Conservation (phyloP, 2,888 invertebrate species). For the Deilephila elpenor region DNA sequence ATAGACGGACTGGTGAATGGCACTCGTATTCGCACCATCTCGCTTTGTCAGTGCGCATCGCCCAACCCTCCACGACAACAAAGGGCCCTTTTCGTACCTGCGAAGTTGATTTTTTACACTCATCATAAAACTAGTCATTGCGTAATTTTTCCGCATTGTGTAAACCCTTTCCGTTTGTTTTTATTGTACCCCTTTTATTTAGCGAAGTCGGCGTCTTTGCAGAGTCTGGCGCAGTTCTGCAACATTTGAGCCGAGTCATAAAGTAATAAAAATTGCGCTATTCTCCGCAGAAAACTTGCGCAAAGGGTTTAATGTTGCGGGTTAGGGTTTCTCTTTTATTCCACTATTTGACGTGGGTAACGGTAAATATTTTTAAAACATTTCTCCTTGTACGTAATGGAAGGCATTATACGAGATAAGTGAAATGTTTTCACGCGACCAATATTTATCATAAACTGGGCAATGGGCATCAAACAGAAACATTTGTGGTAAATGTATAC, state of each 20-base stretch:
- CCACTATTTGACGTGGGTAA: slow-evolving; percentile 62
- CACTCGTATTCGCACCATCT: slow-evolving; percentile 58
- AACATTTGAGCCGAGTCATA: slow-evolving; percentile 70
- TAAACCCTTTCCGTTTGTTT: slow-evolving; percentile 83
- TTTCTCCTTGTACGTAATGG: slow-evolving; percentile 67
- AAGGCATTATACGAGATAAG: slow-evolving; percentile 64
- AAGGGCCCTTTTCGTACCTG: slow-evolving; percentile 74
- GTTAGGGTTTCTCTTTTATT: slow-evolving; percentile 72
- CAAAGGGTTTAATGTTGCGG: slow-evolving; percentile 78
- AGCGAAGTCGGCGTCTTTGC: slow-evolving; percentile 75
- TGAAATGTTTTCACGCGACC: slow-evolving; percentile 60
- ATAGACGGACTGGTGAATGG: slow-evolving; percentile 55
- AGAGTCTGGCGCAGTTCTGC: slow-evolving; percentile 73
- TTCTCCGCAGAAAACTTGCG: slow-evolving; percentile 78
- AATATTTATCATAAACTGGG: slow-evolving; percentile 55
- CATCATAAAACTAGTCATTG: slow-evolving; percentile 75
- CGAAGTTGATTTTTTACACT: slow-evolving; percentile 68
- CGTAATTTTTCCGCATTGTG: slow-evolving; percentile 83
- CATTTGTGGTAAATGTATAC: slow-evolving; percentile 47
- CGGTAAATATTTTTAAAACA: slow-evolving; percentile 67
- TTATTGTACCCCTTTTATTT: slow-evolving; percentile 76
- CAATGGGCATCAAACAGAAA: slow-evolving; percentile 40
- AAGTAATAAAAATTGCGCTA: slow-evolving; percentile 81
- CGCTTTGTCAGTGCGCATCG: slow-evolving; percentile 47
- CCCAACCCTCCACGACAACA: slow-evolving; percentile 54